phyloP scores from a whole-genome alignment of 2,113 vertebrate species.

The Lasiurus borealis region DNA sequence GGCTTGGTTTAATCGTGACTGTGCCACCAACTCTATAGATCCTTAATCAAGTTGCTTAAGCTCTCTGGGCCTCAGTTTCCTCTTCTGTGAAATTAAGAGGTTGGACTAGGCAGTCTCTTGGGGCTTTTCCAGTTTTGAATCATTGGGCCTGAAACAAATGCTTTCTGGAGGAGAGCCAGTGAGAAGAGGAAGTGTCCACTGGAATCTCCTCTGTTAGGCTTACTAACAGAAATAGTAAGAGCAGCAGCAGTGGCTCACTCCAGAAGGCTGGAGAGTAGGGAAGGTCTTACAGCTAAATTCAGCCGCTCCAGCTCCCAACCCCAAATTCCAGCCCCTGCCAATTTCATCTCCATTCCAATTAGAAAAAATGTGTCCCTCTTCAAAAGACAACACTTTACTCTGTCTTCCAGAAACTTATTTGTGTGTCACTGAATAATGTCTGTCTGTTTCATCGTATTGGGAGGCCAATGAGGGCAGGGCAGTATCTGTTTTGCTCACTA shows the following conservation, averaged over 20 bases:
- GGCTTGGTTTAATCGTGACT: not conserved
- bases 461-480: not conserved
- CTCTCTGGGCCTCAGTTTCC: constrained; percentile 20
- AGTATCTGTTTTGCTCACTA: not conserved
- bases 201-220: not conserved
- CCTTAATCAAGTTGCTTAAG: not conserved
- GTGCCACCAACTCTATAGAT: not conserved
- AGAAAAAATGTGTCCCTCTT: not conserved
- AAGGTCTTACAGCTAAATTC: not conserved
- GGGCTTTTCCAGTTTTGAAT: not conserved
- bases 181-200: not conserved
- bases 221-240: not conserved
- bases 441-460: not conserved
- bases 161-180: not conserved
- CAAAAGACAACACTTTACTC: not conserved
- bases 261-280: not conserved
- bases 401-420: not conserved
- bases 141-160: not conserved
- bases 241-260: not conserved
- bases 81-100: constrained; percentile 21
- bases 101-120: not conserved
- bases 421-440: not conserved
- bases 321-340: not conserved
- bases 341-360: not conserved
- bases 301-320: not conserved